Evolutionary conservation across 2,113 vertebrate genomes (phyloP).

Genomic region (Electrona antarctica): DNA sequence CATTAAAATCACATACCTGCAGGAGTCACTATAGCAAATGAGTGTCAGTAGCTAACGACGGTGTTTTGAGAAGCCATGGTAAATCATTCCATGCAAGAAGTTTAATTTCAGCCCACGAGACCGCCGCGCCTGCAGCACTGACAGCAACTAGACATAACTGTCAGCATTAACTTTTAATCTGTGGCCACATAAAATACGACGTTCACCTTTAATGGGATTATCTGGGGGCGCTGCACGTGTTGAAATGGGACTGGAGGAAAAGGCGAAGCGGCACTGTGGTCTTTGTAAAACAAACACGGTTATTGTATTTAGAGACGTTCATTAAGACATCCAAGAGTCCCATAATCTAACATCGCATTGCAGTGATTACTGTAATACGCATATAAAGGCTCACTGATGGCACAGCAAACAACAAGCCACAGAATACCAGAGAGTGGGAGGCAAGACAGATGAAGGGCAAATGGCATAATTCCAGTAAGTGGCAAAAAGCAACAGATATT

Average conservation of each 20-base stretch:
- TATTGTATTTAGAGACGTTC: constrained; percentile 37
- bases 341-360: constrained; percentile 22
- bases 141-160: constrained; percentile 38
- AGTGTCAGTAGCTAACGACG: constrained; percentile 47
- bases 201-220: constrained; percentile 28
- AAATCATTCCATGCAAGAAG: constrained; percentile 49
- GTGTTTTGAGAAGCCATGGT: constrained; percentile 42
- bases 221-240: not conserved
- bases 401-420: constrained; percentile 9
- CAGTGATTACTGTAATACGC: constrained; percentile 31
- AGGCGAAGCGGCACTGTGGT: constrained; percentile 18
- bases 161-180: constrained; percentile 48
- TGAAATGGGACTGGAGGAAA: constrained; percentile 15
- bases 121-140: constrained; percentile 18
- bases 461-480: constrained; percentile 33
- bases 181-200: constrained; percentile 26
- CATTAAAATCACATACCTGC: constrained; percentile 73
- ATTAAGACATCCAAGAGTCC: constrained; percentile 30
- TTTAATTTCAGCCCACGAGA: constrained; percentile 43
- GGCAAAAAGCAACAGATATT: constrained; percentile 36
- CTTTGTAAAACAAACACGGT: constrained; percentile 44
- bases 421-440: constrained; percentile 8
- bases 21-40: constrained; percentile 62
- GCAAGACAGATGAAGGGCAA: constrained; percentile 18
- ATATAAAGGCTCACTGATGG: constrained; percentile 11